phyloP scores from a whole-genome alignment of 2,797 vertebrate genomes.

The Potorous gilbertii region DNA sequence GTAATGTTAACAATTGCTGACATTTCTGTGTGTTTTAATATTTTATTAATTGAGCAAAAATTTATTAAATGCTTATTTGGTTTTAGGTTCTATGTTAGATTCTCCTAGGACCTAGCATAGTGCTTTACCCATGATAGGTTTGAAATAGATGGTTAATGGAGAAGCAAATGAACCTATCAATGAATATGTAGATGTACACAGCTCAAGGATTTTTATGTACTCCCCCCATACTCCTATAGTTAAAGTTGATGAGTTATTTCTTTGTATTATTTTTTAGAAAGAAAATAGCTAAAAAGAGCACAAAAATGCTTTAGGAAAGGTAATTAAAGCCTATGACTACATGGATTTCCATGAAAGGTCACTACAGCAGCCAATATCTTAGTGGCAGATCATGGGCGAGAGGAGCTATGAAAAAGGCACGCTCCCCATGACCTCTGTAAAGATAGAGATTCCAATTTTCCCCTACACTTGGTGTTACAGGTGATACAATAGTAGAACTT shows the following conservation, averaged over 20 bases:
- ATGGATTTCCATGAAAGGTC: slow-evolving; percentile 40
- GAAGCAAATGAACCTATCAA: background rate
- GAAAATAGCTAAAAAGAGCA: slow-evolving; percentile 52
- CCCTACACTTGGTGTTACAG: slow-evolving; percentile 11
- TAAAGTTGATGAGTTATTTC: slow-evolving; percentile 59
- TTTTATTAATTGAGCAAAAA: background rate
- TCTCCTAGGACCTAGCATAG: background rate
- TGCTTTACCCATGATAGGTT: background rate
- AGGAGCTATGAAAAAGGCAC: background rate
- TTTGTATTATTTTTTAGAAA: slow-evolving; percentile 67
- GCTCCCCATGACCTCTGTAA: slow-evolving; percentile 8
- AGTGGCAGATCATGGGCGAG: slow-evolving; percentile 19
- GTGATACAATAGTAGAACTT: slow-evolving; percentile 2
- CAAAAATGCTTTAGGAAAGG: slow-evolving; percentile 43
- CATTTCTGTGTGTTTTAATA: background rate
- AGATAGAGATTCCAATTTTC: slow-evolving; percentile 38
- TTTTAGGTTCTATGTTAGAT: background rate
- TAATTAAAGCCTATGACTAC: slow-evolving; percentile 38
- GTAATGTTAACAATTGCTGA: background rate
- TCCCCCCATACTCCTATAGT: slow-evolving; percentile 51
- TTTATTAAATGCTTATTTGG: background rate
- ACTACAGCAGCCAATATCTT: slow-evolving; percentile 38
- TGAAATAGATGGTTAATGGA: background rate
- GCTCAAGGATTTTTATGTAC: background rate
- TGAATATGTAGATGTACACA: background rate